Conservation (phyloP, 2,888 invertebrate genomes). For the Amblyjoppa fuscipennis region DNA sequence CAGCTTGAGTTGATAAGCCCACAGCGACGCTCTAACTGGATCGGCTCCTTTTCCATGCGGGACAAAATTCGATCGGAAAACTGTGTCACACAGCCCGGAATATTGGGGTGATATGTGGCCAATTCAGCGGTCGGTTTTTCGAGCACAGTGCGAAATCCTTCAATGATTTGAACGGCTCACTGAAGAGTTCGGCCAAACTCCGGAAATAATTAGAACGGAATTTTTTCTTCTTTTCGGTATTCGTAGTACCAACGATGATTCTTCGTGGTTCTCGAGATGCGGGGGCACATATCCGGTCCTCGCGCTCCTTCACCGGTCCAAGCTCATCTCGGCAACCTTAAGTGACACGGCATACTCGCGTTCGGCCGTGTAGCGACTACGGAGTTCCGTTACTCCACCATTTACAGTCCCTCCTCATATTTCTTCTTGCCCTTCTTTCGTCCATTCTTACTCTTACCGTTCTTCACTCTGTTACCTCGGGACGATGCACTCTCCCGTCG, state of each 20-base stretch:
- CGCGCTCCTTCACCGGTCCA: slow-evolving; percentile 3
- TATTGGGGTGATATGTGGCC: too few relatives aligned
- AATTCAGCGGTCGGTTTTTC: too few relatives aligned
- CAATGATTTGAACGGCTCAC: too few relatives aligned
- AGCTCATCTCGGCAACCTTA: slow-evolving; percentile 3
- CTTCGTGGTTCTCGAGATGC: neutral
- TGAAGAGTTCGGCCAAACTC: too few relatives aligned
- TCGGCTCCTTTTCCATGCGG: too few relatives aligned
- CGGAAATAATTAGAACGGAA: too few relatives aligned
- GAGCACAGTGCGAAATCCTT: too few relatives aligned
- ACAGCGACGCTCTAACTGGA: too few relatives aligned
- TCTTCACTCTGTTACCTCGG: slow-evolving; percentile 31
- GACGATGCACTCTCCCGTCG: slow-evolving; percentile 63
- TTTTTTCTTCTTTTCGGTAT: neutral
- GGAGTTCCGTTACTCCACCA: slow-evolving; percentile 66
- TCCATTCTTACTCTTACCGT: slow-evolving; percentile 49
- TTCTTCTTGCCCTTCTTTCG: slow-evolving; percentile 62
- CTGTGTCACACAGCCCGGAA: too few relatives aligned
- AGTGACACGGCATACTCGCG: neutral
- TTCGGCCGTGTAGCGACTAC: slow-evolving; percentile 11
- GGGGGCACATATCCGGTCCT: neutral
- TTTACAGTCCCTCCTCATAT: slow-evolving; percentile 63
- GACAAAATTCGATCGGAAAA: too few relatives aligned
- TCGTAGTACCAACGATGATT: neutral
- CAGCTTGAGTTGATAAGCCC: too few relatives aligned